Evolutionary conservation across 2,113 vertebrate genomes (phyloP).

Genomic region (Pampusana beccarii): DNA sequence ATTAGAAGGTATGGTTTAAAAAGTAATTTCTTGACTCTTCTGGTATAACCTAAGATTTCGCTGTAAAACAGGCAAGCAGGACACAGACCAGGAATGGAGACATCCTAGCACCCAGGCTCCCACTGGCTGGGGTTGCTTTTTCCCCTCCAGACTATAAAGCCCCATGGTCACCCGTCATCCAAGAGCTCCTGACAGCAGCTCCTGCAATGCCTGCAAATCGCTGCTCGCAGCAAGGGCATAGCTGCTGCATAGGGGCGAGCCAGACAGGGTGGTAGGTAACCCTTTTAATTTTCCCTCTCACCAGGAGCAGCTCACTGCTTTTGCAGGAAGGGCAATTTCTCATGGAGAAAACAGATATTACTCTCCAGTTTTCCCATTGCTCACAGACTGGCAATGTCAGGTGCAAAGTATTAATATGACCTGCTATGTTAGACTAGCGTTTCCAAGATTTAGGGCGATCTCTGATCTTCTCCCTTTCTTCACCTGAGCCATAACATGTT

Average conservation of each 20-base stretch:
- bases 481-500: neutral
- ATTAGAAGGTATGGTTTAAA: neutral
- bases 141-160: neutral
- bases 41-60: neutral
- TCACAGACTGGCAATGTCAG: neutral
- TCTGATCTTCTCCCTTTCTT: neutral
- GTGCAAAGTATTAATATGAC: neutral
- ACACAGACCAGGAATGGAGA: neutral
- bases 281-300: neutral
- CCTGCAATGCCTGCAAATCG: neutral
- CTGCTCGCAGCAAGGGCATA: neutral
- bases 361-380: neutral
- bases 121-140: neutral
- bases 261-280: neutral
- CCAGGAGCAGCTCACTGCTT: neutral
- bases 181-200: neutral
- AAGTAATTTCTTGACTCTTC: neutral
- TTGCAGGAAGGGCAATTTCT: neutral
- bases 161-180: neutral
- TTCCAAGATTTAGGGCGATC: neutral
- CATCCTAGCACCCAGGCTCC: neutral
- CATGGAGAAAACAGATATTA: neutral
- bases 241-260: fast-evolving
- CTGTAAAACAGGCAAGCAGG: neutral
- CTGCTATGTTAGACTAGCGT: neutral